These are phyloP conservation scores for Syncerus caffer DNA, from an alignment of 2,797 vertebrate species.

Conservation along the genomic window DNA sequence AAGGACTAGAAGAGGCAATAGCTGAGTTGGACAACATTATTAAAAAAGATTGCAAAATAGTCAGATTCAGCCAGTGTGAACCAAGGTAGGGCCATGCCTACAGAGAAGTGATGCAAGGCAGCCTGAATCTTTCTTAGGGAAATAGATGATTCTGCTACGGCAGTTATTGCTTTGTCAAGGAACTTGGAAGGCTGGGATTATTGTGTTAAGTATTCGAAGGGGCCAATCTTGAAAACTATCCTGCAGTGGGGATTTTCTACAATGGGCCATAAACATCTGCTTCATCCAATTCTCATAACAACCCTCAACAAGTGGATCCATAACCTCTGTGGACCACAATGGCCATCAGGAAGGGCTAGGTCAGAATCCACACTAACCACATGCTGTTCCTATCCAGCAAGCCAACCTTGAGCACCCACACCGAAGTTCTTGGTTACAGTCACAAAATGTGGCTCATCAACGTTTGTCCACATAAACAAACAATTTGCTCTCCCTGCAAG, in stretches of 20 bases:
- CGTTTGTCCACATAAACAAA: constrained; percentile 47
- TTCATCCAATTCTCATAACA: neutral
- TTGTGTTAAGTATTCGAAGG: accelerated
- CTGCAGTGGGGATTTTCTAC: neutral
- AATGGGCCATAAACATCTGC: accelerated
- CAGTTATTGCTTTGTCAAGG: neutral
- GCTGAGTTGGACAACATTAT: constrained; percentile 79
- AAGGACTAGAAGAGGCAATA: constrained; percentile 78
- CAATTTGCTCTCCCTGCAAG: constrained; percentile 39
- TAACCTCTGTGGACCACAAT: neutral
- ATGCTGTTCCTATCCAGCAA: neutral
- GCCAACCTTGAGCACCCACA: neutral
- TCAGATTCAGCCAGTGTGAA: constrained; percentile 67
- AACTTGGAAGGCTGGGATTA: neutral
- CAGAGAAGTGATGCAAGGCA: accelerated
- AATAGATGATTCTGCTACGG: neutral
- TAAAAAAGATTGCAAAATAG: constrained; percentile 73
- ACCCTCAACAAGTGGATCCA: accelerated
- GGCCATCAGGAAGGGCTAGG: accelerated
- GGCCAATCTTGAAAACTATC: neutral
- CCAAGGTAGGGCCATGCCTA: neutral
- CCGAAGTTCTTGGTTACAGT: neutral
- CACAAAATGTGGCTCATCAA: neutral
- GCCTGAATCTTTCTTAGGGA: accelerated
- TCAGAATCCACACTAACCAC: accelerated